phyloP scores from a whole-genome alignment of 2,113 vertebrate genomes.

The Callospermophilus lateralis region DNA sequence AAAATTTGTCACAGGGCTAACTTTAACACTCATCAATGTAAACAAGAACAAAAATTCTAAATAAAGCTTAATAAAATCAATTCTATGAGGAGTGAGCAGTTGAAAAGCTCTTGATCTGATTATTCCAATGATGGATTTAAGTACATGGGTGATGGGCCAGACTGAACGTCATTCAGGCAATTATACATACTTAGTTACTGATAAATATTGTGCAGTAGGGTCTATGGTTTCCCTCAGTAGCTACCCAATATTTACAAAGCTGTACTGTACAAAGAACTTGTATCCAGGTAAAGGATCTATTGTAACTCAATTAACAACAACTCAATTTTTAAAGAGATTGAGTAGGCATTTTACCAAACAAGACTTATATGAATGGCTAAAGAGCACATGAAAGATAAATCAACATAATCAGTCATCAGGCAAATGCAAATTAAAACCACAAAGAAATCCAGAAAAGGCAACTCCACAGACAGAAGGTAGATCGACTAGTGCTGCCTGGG shows the following conservation, averaged over 20 bases:
- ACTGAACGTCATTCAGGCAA: not conserved
- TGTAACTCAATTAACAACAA: not conserved
- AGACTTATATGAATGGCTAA: not conserved
- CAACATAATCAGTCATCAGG: not conserved
- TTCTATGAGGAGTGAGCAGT: not conserved
- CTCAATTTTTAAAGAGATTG: not conserved
- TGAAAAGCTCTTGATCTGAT: not conserved
- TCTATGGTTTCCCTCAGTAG: not conserved
- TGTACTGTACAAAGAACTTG: not conserved
- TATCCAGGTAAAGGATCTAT: not conserved
- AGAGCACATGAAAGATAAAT: not conserved
- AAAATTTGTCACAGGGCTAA: not conserved
- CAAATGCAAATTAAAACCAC: not conserved
- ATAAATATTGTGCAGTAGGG: not conserved
- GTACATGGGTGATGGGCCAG: not conserved
- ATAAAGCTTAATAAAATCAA: not conserved
- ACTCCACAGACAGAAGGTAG: not conserved
- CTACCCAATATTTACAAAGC: not conserved
- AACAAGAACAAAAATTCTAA: not conserved
- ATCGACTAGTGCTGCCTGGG: not conserved
- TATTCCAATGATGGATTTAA: conserved; percentile 9
- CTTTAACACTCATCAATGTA: not conserved
- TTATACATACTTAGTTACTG: not conserved
- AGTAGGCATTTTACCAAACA: conserved; percentile 14
- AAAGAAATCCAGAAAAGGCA: not conserved